Evolutionary conservation across 2,113 vertebrate genomes (phyloP).

Genomic region (Podarcis cretensis): DNA sequence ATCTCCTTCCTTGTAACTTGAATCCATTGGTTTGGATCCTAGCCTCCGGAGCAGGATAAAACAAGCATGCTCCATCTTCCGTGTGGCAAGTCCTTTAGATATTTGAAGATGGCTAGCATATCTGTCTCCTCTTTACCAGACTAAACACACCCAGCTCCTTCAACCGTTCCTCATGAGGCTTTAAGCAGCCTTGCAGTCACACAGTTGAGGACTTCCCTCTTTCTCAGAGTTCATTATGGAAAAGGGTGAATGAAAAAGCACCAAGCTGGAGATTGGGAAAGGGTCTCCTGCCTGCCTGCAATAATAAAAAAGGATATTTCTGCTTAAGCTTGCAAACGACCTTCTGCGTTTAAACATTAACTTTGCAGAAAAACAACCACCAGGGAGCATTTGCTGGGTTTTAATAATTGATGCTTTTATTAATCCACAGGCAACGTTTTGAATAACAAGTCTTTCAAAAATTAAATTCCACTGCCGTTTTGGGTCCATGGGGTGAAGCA

Average conservation of each 20-base stretch:
- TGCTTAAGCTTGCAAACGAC: constrained; percentile 39
- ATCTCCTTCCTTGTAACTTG: no score
- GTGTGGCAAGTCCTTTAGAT: no score
- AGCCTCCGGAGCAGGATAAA: no score
- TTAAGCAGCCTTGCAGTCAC: neutral
- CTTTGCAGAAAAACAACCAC: constrained; percentile 61
- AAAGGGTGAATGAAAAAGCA: neutral
- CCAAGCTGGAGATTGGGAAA: neutral
- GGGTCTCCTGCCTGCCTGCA: constrained; percentile 13
- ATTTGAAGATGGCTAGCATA: no score
- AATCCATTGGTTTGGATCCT: no score
- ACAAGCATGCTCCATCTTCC: no score
- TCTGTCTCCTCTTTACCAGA: no score
- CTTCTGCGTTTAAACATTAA: constrained; percentile 61
- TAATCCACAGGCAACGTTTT: constrained; percentile 50
- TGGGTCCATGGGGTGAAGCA: constrained; percentile 7
- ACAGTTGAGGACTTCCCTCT: neutral
- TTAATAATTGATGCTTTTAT: constrained; percentile 64
- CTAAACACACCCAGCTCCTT: no score
- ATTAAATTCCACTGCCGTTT: constrained; percentile 43
- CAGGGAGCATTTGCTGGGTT: constrained; percentile 50
- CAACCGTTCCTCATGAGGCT: no score
- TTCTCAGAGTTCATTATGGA: neutral
- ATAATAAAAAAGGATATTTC: neutral
- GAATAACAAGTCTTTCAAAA: constrained; percentile 40